Evolutionary conservation across 2,888 invertebrate species (phyloP), one percentile per base, ranked within the genome.

Genomic region (Adela reaumurella): DNA sequence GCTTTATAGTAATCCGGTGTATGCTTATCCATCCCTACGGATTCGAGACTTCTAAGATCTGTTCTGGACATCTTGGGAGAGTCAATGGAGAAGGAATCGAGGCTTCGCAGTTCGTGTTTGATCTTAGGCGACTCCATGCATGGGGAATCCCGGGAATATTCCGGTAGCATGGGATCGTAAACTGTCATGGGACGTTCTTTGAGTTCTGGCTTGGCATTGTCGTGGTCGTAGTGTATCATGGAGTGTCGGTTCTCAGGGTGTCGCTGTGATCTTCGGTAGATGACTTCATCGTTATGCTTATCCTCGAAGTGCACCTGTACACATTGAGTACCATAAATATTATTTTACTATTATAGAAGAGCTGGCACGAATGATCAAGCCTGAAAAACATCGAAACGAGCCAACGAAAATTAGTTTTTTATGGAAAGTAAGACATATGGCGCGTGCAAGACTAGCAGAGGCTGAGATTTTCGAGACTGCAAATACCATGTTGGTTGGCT

Each of bases 181-280:
- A 78, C 78, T 1, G 78, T 77, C 2, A 69, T 61, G 0, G 78
- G 78, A 1, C 78, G 62, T 55, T 78, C 77, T 58, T 70, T 76
- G 0, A 78, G 61, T 49, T 68, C 66, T 0, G 78, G 74, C 49
- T 74, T 76, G 6, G 67, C 58, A 1, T 66, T 54, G 43, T 77
- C 74, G 51, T 78, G 77, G 57, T 78, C 78, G 56, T 76, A 78
- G 35, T 78, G 78, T 52, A 78, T 78, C 78, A 78, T 78, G n/a
- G 78, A 78, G 56, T 78, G 78, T 0, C 78, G 70, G 58, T 78
- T 76, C 49, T 76, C 78, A 1, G 63, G 46, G 57, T 74, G 74
- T 14, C 77, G 67, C 52, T 68, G 72, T 2, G 69, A 61, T 11
- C 76, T 68, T 4, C 78, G 70, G 53, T 67, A 70, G n/a, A 77